Evolutionary conservation across 2,888 invertebrate species (phyloP).

Genomic region (Blera fallax): DNA sequence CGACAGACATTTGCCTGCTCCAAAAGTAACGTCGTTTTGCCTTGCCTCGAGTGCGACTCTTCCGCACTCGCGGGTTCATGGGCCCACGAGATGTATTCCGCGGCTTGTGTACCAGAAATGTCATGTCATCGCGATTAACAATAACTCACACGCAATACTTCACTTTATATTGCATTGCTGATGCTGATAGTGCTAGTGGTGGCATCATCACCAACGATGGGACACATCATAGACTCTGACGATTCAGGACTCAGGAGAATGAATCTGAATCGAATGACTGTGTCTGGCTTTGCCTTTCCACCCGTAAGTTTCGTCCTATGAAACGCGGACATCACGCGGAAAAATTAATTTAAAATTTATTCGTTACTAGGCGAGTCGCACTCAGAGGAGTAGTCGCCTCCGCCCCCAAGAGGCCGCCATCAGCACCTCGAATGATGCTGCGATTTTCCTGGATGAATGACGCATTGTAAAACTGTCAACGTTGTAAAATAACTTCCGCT

Average conservation of each 20-base stretch:
- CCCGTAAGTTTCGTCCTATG: background rate
- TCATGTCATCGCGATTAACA: constrained; percentile 71
- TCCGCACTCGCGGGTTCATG: background rate
- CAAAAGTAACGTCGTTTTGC: background rate
- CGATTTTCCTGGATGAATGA: constrained; percentile 63
- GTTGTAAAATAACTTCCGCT: constrained; percentile 72
- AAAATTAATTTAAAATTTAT: constrained; percentile 69
- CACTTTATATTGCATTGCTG: constrained; percentile 69
- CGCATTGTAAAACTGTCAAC: constrained; percentile 72
- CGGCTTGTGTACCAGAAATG: constrained; percentile 65
- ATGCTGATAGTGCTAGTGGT: constrained; percentile 50
- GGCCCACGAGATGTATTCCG: constrained; percentile 18
- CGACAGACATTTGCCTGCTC: constrained; percentile 32
- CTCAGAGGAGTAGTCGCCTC: background rate
- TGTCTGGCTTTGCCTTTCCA: constrained; percentile 43
- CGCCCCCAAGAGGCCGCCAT: background rate
- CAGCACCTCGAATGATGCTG: constrained; percentile 8
- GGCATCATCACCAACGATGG: constrained; percentile 28
- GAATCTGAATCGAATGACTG: constrained; percentile 59
- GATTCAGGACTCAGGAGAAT: constrained; percentile 2
- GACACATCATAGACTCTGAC: constrained; percentile 42
- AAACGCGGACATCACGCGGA: constrained; percentile 37
- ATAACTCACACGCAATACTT: constrained; percentile 72
- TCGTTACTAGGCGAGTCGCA: constrained; percentile 28
- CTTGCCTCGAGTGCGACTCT: background rate